Base-by-base conservation (phyloP, 2,888 invertebrate species). In the Cataglyphis albicans region DNA sequence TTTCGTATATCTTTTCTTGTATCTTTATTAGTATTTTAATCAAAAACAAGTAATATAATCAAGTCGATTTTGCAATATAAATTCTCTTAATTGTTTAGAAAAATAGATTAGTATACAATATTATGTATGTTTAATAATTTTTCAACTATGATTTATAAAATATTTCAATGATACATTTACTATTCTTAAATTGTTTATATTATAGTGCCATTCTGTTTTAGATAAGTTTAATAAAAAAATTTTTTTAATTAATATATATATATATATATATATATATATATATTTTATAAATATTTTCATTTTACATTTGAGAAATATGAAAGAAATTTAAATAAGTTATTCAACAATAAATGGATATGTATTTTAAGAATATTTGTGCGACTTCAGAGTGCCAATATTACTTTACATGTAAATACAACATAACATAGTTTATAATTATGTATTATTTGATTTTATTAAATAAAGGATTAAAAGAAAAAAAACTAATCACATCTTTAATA, bases 331-430 rank as follows among this genome's bases (percentile, higher is more conserved):
- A 12, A 18, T 38, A 9, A 68, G 4, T 55, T n/a, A 59, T 41
- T 72, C 15, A 73, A 73, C 1, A 38, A 25, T 25, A 57, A 59
- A 38, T 29, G 25, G 15, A 67, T 65, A 18, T 64, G 21, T 12
- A 74, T 41, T 76, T 55, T 7, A 55, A 29, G 25, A 64, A 64
- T 0, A 41, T 55, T 75, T 76, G n/a, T 18, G 44, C 18, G 0
- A 61, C 4, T 61, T 18, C 25, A 55, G 55, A 55, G 41, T 67
- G 55, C n/a, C 67, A 76, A 76, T 76, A 3, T 76, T 76, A 76
- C 21, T 76, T 29, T 67, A 67, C 10, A 57, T 76, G 32, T 75
- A 48, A 74, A 74, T 73, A 68, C 1, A 48, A 52, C 12, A 41
- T 38, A 41, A 76, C 5, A 1, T 52, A 67, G 0, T 41, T 41